Conservation (phyloP, 2,113 vertebrate genomes). For the Phycodurus eques region DNA sequence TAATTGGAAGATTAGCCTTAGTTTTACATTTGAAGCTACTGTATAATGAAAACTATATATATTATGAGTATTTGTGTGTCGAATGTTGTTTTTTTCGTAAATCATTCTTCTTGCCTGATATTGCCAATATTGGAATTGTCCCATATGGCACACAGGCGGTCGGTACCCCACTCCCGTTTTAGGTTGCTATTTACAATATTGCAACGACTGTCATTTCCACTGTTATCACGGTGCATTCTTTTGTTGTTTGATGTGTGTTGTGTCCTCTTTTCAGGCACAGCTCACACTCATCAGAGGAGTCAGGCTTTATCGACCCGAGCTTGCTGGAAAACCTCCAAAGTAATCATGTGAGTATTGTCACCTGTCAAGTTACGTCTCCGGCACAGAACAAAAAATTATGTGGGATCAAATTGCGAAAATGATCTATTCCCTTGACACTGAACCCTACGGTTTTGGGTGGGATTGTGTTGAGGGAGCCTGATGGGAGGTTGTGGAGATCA, state of each 20-base stretch:
- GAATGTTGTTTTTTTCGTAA: too few species aligned
- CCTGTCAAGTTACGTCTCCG: neutral
- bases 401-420: neutral
- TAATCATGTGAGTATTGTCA: slow-evolving; percentile 87
- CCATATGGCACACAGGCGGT: too few species aligned
- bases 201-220: neutral
- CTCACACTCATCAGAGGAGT: slow-evolving; percentile 81
- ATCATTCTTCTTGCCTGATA: too few species aligned
- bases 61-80: too few species aligned
- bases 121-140: too few species aligned
- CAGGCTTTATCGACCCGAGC: slow-evolving; percentile 85
- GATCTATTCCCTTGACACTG: neutral
- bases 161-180: neutral
- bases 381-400: neutral
- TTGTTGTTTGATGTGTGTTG: slow-evolving; percentile 32
- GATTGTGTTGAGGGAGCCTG: neutral
- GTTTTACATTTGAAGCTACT: too few species aligned
- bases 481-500: neutral
- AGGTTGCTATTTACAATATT: neutral
- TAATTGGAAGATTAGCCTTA: too few species aligned
- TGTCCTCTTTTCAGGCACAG: slow-evolving; percentile 79
- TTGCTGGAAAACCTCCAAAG: slow-evolving; percentile 95
- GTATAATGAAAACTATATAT: too few species aligned
- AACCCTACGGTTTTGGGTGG: neutral
- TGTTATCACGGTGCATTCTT: slow-evolving; percentile 1